A percentile compares a stretch with the other conserved stretches of the same genome.
These are phyloP conservation scores for Lerema accius DNA, from an alignment of 1,140 invertebrate genomes.

Conservation along the genomic window DNA sequence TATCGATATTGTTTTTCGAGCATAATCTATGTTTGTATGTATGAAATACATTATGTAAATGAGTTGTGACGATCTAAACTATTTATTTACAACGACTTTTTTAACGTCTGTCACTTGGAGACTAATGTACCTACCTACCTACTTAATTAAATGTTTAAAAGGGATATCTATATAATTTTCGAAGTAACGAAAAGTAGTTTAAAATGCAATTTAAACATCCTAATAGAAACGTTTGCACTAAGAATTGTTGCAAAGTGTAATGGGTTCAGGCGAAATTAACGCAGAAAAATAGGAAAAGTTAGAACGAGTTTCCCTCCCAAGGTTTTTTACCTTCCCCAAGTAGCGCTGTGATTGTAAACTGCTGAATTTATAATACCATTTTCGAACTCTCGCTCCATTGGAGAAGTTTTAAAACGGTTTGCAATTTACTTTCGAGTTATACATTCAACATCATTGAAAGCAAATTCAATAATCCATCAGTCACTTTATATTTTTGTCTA, in stretches of 20 bases:
- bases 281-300: slow-evolving; percentile 83
- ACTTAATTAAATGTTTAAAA: too few species aligned
- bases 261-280: slow-evolving; percentile 82
- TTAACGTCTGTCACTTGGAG: too few species aligned
- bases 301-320: slow-evolving; percentile 78
- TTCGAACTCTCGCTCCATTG: slow-evolving; percentile 78
- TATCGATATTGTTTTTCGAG: too few species aligned
- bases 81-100: too few species aligned
- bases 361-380: slow-evolving; percentile 82
- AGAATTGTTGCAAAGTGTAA: slow-evolving; percentile 81
- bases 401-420: slow-evolving; percentile 73
- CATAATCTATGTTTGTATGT: too few species aligned
- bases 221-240: slow-evolving; percentile 81
- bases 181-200: slow-evolving; percentile 63
- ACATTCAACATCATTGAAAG: slow-evolving; percentile 57
- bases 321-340: slow-evolving; percentile 74
- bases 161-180: slow-evolving; percentile 14
- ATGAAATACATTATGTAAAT: too few species aligned
- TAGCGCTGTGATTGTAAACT: slow-evolving; percentile 81
- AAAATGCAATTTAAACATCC: slow-evolving; percentile 78
- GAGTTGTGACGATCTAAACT: too few species aligned
- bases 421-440: slow-evolving; percentile 72
- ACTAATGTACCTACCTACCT: too few species aligned
- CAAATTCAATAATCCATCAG: slow-evolving; percentile 49
- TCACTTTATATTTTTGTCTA: slow-evolving; percentile 1